Conservation (phyloP, 1,140 invertebrate genomes). For the Lordiphosa mommai region DNA sequence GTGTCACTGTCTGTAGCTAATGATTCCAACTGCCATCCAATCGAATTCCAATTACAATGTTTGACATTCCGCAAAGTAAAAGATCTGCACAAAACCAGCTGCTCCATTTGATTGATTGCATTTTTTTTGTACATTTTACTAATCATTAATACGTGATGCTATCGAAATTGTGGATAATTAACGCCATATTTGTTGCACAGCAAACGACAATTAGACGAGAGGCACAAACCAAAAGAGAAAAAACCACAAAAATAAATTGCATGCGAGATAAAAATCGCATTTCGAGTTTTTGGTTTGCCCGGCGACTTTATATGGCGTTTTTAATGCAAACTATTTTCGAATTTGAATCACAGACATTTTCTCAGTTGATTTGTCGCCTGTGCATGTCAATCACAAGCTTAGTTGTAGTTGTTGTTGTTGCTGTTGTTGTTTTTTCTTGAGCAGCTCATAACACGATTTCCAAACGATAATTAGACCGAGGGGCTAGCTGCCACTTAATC, state of each 20-base stretch:
- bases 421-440: slow-evolving; percentile 9
- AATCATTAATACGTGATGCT: slow-evolving; percentile 74
- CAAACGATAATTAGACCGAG: slow-evolving; percentile 63
- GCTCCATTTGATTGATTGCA: slow-evolving; percentile 66
- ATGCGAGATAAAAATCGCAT: slow-evolving; percentile 63
- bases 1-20: slow-evolving; percentile 31
- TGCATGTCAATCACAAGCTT: slow-evolving; percentile 63
- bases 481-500: slow-evolving; percentile 64
- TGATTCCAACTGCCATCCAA: slow-evolving; percentile 26
- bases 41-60: slow-evolving; percentile 66
- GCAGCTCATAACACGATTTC: slow-evolving; percentile 64
- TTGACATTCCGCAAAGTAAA: slow-evolving; percentile 58
- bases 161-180: slow-evolving; percentile 73
- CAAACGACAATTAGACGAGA: slow-evolving; percentile 51
- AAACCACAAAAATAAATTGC: slow-evolving; percentile 59
- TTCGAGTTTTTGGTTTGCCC: slow-evolving; percentile 23
- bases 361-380: slow-evolving; percentile 69
- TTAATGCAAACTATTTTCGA: slow-evolving; percentile 68
- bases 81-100: slow-evolving; percentile 42
- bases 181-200: slow-evolving; percentile 65
- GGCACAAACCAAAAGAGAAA: slow-evolving; percentile 26
- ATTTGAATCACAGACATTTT: slow-evolving; percentile 68
- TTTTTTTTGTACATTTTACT: slow-evolving; percentile 41
- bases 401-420: not conserved
- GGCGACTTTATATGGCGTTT: slow-evolving; percentile 62